Percentiles rank a stretch among this genome's conserved stretches.
These are phyloP conservation scores for Hydropotes inermis DNA, from an alignment of 2,113 vertebrate genomes.

Conservation along the genomic window DNA sequence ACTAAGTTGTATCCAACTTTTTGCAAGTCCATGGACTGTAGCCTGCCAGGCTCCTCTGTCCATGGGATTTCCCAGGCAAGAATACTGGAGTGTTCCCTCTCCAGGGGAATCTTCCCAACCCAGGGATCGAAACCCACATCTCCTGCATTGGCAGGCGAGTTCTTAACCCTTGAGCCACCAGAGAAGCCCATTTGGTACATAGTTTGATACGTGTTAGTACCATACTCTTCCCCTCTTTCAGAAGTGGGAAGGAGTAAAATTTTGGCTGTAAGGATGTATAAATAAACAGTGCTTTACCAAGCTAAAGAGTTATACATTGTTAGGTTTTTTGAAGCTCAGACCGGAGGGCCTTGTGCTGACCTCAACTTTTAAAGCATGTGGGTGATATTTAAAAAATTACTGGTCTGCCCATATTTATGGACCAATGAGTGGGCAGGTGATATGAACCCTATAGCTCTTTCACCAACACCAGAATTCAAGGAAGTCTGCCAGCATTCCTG, in stretches of 20 bases:
- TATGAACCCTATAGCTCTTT: background rate
- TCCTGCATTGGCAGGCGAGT: background rate
- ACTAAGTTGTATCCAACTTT: background rate
- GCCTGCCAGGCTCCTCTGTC: background rate
- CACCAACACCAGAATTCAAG: background rate
- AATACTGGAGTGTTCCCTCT: background rate
- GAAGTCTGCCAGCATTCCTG: background rate
- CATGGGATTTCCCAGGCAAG: background rate
- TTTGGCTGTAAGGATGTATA: background rate
- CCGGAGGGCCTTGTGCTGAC: background rate
- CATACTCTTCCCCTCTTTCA: background rate
- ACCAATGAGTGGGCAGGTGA: background rate
- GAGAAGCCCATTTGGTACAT: background rate
- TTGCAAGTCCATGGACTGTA: background rate
- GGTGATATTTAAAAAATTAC: background rate
- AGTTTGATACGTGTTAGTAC: background rate
- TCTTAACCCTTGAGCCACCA: background rate
- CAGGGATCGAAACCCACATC: rapidly evolving
- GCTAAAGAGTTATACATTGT: too few relatives aligned
- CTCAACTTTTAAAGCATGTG: background rate
- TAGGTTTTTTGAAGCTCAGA: background rate
- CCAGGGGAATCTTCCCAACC: background rate
- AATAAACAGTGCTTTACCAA: background rate
- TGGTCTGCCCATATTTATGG: background rate
- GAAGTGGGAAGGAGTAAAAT: background rate